Conservation (phyloP, 2,113 vertebrate genomes). For the Lucifuga dentata region DNA sequence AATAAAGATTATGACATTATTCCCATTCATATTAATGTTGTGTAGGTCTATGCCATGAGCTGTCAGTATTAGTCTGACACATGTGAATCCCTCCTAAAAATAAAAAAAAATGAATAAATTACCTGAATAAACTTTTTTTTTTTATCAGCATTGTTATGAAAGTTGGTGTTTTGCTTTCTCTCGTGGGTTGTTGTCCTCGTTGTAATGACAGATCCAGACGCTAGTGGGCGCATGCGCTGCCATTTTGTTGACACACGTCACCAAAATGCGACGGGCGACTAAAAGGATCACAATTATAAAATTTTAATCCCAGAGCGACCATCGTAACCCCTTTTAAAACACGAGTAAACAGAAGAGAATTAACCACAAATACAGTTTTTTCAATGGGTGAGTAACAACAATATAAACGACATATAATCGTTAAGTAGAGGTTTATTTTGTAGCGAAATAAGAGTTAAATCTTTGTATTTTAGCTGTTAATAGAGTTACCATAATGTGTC, state of each 20-base stretch:
- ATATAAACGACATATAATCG: accelerated
- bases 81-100: slow-evolving; percentile 58
- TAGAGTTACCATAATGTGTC: not conserved
- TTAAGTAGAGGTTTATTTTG: not conserved
- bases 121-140: slow-evolving; percentile 68
- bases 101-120: slow-evolving; percentile 41
- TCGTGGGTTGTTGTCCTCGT: not conserved
- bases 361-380: accelerated
- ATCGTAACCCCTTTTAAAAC: not conserved
- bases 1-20: slow-evolving; percentile 21
- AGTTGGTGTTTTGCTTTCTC: not conserved
- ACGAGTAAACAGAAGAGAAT: not conserved
- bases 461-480: not conserved
- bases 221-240: not conserved
- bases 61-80: slow-evolving; percentile 30
- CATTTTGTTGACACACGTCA: slow-evolving; percentile 57
- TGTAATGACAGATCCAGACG: slow-evolving; percentile 9
- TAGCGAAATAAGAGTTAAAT: not conserved
- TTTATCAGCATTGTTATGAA: slow-evolving; percentile 38
- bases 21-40: slow-evolving; percentile 54
- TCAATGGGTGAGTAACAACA: slow-evolving; percentile 42
- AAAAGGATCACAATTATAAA: not conserved
- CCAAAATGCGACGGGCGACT: slow-evolving; percentile 42
- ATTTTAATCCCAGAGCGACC: not conserved
- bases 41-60: slow-evolving; percentile 45